Percentiles rank a stretch among this genome's conserved stretches.
These are phyloP conservation scores for Dastarcus helophoroides DNA, from an alignment of 2,888 invertebrate species.

Conservation along the genomic window DNA sequence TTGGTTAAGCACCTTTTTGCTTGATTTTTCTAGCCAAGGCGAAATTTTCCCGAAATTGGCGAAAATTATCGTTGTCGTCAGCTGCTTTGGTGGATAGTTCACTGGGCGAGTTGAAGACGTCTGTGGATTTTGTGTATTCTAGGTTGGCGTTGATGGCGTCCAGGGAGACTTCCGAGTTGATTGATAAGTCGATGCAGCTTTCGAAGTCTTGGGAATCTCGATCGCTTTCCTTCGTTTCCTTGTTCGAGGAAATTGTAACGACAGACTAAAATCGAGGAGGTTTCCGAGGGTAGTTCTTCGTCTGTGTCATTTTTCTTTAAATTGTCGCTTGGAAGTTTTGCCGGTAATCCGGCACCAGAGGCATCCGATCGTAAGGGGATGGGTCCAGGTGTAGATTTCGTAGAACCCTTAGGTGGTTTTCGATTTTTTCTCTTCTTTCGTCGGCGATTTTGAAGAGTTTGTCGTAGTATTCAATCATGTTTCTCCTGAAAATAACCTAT, in stretches of 20 bases:
- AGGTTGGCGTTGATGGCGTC: slow-evolving; percentile 45
- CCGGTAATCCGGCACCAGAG: too few relatives aligned
- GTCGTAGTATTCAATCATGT: slow-evolving; percentile 53
- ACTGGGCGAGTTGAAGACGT: neutral
- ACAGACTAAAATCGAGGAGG: too few relatives aligned
- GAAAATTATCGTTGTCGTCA: slow-evolving; percentile 21
- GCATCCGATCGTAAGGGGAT: too few relatives aligned
- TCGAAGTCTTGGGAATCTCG: too few relatives aligned
- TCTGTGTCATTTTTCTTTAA: too few relatives aligned
- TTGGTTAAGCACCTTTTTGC: slow-evolving; percentile 41
- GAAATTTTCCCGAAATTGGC: slow-evolving; percentile 31
- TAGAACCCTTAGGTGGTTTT: slow-evolving; percentile 24
- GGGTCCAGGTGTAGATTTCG: slow-evolving; percentile 18
- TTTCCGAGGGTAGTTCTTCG: too few relatives aligned
- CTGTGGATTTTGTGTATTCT: slow-evolving; percentile 22
- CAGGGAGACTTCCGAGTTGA: too few relatives aligned
- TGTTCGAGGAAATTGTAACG: too few relatives aligned
- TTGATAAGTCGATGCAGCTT: too few relatives aligned
- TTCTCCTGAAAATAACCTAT: slow-evolving; percentile 37
- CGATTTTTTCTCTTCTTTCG: slow-evolving; percentile 35
- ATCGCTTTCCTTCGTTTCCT: too few relatives aligned
- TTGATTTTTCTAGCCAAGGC: slow-evolving; percentile 39
- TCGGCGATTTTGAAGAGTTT: slow-evolving; percentile 49
- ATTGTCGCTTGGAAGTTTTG: too few relatives aligned
- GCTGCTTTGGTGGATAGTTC: slow-evolving; percentile 32